Evolutionary conservation across 37 sponge, comb jelly and placozoan genomes (phyloP).

Genomic region (Geodia barretti): DNA sequence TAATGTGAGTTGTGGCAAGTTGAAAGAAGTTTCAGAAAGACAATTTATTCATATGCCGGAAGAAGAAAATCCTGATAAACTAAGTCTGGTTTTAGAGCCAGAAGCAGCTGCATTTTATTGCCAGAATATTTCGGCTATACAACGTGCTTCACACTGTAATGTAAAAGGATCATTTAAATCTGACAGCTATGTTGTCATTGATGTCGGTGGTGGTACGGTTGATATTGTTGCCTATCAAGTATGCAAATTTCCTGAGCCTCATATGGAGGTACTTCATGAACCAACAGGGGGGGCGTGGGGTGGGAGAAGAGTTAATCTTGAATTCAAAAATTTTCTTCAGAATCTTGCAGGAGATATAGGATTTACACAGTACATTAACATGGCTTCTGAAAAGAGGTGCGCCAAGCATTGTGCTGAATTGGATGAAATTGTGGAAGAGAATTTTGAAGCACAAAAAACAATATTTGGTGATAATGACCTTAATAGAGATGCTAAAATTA

Average conservation of each 20-base stretch:
- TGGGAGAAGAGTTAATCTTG: slow-evolving; percentile 1
- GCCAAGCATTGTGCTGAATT: background rate
- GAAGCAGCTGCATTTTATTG: slow-evolving; percentile 1
- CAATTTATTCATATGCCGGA: background rate
- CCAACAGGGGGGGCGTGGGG: background rate
- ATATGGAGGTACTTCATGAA: background rate
- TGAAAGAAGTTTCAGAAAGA: background rate
- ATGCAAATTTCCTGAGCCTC: background rate
- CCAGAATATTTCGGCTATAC: background rate
- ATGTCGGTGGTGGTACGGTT: slow-evolving; percentile 7
- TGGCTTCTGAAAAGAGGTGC: background rate
- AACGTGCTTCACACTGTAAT: background rate
- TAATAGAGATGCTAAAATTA: background rate
- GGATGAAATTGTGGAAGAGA: background rate
- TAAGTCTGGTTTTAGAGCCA: background rate
- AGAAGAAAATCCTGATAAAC: background rate
- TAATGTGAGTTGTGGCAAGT: background rate
- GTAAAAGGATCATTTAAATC: background rate
- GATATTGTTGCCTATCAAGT: slow-evolving; percentile 3
- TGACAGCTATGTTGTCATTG: slow-evolving; percentile 1
- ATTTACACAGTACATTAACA: background rate
- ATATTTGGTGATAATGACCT: background rate
- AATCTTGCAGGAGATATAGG: background rate
- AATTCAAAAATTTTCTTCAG: background rate
- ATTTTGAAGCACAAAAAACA: background rate